Base-by-base conservation (phyloP, 2,888 invertebrate genomes). In the Orthosia gracilis region DNA sequence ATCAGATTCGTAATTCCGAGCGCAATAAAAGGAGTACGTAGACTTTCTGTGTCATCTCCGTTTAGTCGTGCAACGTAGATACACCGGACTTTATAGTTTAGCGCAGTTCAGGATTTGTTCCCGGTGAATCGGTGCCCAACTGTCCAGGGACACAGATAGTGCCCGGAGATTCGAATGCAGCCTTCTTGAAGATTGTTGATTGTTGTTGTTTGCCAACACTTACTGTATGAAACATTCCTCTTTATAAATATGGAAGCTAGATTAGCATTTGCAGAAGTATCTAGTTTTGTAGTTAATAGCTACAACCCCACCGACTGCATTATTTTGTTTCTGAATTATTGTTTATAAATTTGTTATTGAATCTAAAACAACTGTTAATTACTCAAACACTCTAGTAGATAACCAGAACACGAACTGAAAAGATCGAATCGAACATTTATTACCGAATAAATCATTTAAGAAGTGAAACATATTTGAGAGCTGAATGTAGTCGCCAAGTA, bases 391-490 rank as follows among this genome's bases (percentile, higher is more conserved):
- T 18, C 12, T 15, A 21, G 18, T 21, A 9, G 18, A 52, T 21
- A 40, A 40, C 17, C 13, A 21, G n/a, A 54, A 26, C 54, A 26
- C n/a, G 40, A 45, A 58, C 45, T 45, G 50, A 18, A 57, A 50
- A 58, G 18, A 67, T 65, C 13, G 18, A 31, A 40, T 58, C 21
- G 13, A 64, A 50, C 55, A 55, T 7, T 2, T 21, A 17, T 59
- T 49, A 61, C 1, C 18, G 21, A 64, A 59, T 17, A 65, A 59
- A 64, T 47, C 26, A 61, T 26, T 61, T 66, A 31, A 63, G 47
- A 63, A 66, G n/a, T 57, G 5, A 61, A 49, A 61, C 47, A 50
- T 45, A 45, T 69, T 70, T 52, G 47, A 57, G 62, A 63, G 17
- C 45, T 54, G 50, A 57, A 31, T 65, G 9, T 7, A 50, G 21